These are phyloP conservation scores for Anhinga anhinga DNA, from an alignment of 2,113 vertebrate genomes.

Conservation along the genomic window DNA sequence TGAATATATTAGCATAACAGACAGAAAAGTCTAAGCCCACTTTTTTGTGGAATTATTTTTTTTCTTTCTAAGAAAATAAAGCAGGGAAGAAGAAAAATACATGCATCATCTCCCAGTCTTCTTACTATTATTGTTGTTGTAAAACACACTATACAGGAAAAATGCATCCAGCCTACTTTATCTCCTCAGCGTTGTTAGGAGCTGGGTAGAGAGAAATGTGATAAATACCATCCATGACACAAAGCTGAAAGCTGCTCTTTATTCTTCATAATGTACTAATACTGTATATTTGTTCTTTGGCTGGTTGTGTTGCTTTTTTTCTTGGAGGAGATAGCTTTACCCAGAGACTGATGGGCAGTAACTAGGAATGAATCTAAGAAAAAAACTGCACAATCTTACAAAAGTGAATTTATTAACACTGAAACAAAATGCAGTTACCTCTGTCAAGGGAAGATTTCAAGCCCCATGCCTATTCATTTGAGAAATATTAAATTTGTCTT, in stretches of 20 bases:
- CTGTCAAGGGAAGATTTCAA: conserved; percentile 53
- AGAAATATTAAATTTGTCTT: conserved; percentile 63
- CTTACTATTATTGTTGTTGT: conserved; percentile 20
- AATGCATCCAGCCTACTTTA: conserved; percentile 59
- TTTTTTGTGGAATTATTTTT: conserved; percentile 7
- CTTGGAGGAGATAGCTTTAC: conserved; percentile 36
- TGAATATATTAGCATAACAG: conserved; percentile 81
- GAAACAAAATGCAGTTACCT: conserved; percentile 62
- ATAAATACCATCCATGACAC: conserved; percentile 70
- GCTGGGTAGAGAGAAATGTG: conserved; percentile 59
- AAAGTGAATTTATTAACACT: conserved; percentile 59
- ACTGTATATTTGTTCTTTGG: conserved; percentile 66
- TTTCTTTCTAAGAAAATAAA: conserved; percentile 58
- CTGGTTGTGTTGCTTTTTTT: conserved; percentile 46
- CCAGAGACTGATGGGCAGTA: conserved; percentile 36
- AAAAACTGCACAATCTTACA: neutral
- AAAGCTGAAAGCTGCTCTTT: conserved; percentile 74
- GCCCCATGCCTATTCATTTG: conserved; percentile 20
- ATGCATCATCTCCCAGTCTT: conserved; percentile 36
- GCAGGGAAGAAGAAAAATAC: neutral
- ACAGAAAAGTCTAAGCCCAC: conserved; percentile 69
- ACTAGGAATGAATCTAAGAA: conserved; percentile 28
- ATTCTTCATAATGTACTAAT: conserved; percentile 78
- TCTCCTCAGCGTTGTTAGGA: conserved; percentile 59
- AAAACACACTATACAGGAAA: conserved; percentile 46